Base-by-base conservation (phyloP, 1,140 invertebrate genomes). In the Drosophila kohkoa region DNA sequence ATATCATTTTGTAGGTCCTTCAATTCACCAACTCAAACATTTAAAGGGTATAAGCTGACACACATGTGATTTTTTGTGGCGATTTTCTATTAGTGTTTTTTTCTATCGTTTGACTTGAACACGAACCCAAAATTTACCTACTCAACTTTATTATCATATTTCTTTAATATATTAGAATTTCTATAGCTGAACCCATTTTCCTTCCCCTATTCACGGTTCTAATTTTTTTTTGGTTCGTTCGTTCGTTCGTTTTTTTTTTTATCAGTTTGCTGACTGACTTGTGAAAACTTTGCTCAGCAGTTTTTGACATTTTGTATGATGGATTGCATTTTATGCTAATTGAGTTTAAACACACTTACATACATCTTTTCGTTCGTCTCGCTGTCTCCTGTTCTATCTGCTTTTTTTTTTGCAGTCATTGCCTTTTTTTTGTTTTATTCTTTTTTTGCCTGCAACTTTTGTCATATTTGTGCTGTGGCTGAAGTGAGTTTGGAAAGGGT, bases 281-380 rank as follows among this genome's bases (percentile, higher is more conserved):
- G 85, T 89, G 80, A 66, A 86, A 88, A 85, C 81, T 89, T 89
- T 81, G 85, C 85, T 89, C 85, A 89, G 85, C 85, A 89, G 85
- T 89, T 89, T 89, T 89, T 89, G 85, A 89, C 85, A 89, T 89
- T 89, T 89, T 89, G 41, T 77, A 89, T 89, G 85, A 89, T 89
- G 85, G 85, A 89, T 89, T 89, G 85, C 85, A 89, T 77, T 89
- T 89, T 89, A 89, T 89, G 85, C 85, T 89, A 89, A 89, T 89
- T 89, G 81, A 89, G 85, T 89, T 89, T 85, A 82, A 89, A 76
- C 75, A 85, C 83, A 88, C 73, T 78, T 16, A 65, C 11, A 41
- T 16, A 66, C 45, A 65, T 66, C 67, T 41, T 20, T 41, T 41
- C 8, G 1, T 41, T 70, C 55, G 38, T 38, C 25, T 46, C 38